These are phyloP conservation scores for Xenentodon cancila DNA, from an alignment of 2,797 vertebrate species.

Conservation along the genomic window DNA sequence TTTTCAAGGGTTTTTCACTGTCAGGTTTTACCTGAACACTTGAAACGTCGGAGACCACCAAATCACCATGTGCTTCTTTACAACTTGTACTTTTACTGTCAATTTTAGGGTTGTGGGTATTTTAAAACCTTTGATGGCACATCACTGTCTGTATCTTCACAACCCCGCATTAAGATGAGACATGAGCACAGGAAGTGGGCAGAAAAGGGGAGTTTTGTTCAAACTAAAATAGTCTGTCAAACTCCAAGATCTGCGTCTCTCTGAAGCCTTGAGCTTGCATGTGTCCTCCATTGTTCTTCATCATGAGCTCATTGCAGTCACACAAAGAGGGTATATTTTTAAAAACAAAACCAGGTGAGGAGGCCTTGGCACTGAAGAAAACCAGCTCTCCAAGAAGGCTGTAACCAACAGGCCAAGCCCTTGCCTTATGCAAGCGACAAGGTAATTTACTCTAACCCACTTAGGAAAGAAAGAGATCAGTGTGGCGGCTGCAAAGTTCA, in stretches of 20 bases:
- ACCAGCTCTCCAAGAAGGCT: constrained; percentile 17
- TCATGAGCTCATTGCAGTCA: constrained; percentile 18
- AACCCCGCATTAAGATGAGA: constrained; percentile 46
- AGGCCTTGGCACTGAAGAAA: constrained; percentile 20
- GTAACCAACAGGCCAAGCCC: constrained; percentile 7
- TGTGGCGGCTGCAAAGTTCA: constrained; percentile 65
- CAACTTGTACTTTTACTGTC: not conserved
- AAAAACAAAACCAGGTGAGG: constrained; percentile 36
- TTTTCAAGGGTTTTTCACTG: not conserved
- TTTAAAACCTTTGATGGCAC: constrained; percentile 5
- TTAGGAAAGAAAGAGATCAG: constrained; percentile 57
- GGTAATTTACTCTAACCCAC: constrained; percentile 55
- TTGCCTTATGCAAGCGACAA: constrained; percentile 29
- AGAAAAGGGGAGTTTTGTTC: constrained; percentile 72
- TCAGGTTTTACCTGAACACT: constrained; percentile 10
- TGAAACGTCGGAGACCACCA: not conserved
- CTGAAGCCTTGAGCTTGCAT: constrained; percentile 15
- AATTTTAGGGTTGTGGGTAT: not conserved
- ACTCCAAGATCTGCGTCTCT: constrained; percentile 28
- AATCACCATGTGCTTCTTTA: constrained; percentile 10
- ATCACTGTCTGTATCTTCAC: constrained; percentile 23
- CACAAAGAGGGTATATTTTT: constrained; percentile 26
- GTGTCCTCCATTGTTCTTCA: constrained; percentile 28
- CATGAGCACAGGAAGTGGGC: constrained; percentile 72
- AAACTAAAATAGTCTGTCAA: constrained; percentile 62